Evolutionary conservation across 1,140 invertebrate genomes (phyloP), one percentile per base, ranked within the genome.

Genomic region (Himalopsyche phryganea): DNA sequence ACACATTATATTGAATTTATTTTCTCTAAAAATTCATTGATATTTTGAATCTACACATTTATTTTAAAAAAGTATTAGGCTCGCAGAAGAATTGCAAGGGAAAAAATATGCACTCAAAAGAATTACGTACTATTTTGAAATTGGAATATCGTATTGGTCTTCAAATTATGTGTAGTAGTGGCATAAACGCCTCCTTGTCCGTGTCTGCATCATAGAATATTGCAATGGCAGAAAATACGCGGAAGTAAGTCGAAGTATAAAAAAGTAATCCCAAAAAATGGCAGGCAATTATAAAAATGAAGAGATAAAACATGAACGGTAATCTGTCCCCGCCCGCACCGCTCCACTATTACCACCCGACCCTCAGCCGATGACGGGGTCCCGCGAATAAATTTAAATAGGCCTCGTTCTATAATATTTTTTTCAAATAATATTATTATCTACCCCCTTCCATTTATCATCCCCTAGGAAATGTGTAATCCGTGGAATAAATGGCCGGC

Each of bases 201-300:
- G 23, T 9, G 23, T 9, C 23, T 28, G 23, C 23, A 28, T 28
- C 23, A 28, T 28, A 40, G 38, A 40, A 40, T 15, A 40, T 13
- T 40, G 20, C 47, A 50, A 47, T 59, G 42, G 57, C 48, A 51
- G 45, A 18, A n/a, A 28, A 54, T 42, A 47, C 36, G 48, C 20
- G 17, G 33, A 51, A 58, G 47, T 45, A 47, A 44, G 49, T 33
- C 47, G 55, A 41, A 56, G 40, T 54, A 50, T 54, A 63, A 59
- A 63, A 59, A 63, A 53, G 57, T 59, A 63, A 59, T 58, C 61
- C 57, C 20, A 51, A 63, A 63, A 63, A 63, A 63, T 63, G 61
- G 61, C 61, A 63, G 61, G 61, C 61, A 63, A 63, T 63, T 63
- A 63, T 63, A 63, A 63, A 61, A 63, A 63, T 63, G 61, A 63